Conservation (phyloP, 2,113 vertebrate genomes). For the Ochotona curzoniae region DNA sequence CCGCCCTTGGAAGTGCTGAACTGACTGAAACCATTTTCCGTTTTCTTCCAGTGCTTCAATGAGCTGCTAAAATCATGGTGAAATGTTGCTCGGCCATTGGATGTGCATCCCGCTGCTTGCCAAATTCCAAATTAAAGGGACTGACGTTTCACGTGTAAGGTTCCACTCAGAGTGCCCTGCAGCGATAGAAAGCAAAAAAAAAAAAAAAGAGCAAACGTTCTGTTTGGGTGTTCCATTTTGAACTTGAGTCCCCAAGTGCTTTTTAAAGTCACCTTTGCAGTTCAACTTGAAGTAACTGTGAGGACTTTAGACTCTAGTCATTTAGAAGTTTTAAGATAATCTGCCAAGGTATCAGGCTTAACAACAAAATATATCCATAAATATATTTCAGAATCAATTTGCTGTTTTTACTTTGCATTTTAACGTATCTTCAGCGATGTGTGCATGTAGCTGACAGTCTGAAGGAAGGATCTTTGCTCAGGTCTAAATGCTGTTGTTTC, state of each 20-base stretch:
- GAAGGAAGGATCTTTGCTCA: background rate
- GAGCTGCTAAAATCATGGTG: slow-evolving; percentile 76
- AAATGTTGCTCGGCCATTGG: slow-evolving; percentile 80
- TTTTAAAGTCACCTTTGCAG: slow-evolving; percentile 4
- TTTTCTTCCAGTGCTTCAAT: slow-evolving; percentile 73
- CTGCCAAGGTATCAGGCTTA: background rate
- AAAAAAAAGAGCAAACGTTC: background rate
- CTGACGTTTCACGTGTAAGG: slow-evolving; percentile 82
- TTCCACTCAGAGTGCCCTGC: background rate
- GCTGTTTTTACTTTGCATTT: background rate
- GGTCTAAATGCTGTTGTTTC: background rate
- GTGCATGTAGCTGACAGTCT: background rate
- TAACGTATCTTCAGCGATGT: background rate
- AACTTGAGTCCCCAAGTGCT: background rate
- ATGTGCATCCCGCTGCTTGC: slow-evolving; percentile 80
- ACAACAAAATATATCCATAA: slow-evolving; percentile 8
- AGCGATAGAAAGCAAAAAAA: background rate
- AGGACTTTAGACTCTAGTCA: background rate
- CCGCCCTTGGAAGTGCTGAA: too few species aligned
- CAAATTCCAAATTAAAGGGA: slow-evolving; percentile 79
- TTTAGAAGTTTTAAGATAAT: slow-evolving; percentile 30
- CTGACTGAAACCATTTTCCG: background rate
- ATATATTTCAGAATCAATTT: background rate
- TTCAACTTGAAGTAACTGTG: slow-evolving; percentile 26
- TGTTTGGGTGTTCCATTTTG: background rate